These are phyloP conservation scores for Euphonia xanthogaster DNA, from an alignment of 2,797 vertebrate species.

Conservation along the genomic window DNA sequence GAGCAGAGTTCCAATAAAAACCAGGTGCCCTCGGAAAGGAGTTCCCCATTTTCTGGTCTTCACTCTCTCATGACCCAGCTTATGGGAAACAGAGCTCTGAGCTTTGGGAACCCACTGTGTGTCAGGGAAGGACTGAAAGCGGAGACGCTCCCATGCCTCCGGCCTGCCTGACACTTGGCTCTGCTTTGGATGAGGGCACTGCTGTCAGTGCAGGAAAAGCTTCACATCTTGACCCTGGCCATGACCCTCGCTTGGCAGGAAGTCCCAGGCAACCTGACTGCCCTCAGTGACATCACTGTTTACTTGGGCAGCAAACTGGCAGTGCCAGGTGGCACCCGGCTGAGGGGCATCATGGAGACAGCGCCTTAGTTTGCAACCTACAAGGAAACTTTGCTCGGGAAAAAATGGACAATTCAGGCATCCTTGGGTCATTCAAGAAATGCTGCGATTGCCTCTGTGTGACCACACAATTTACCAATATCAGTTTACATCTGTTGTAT, in stretches of 20 bases:
- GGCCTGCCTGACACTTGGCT: background rate
- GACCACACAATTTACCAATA: background rate
- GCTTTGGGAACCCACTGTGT: background rate
- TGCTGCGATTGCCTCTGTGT: rapidly evolving
- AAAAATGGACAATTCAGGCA: background rate
- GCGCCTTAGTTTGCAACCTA: rapidly evolving
- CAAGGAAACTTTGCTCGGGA: background rate
- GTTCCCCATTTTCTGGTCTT: background rate
- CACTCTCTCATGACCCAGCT: background rate
- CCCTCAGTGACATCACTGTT: background rate
- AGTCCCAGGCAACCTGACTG: background rate
- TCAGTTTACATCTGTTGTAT: background rate
- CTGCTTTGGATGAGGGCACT: background rate
- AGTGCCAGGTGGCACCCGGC: background rate
- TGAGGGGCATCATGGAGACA: background rate
- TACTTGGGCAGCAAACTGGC: background rate
- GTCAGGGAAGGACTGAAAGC: background rate
- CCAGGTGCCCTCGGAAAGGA: background rate
- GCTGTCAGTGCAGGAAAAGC: background rate
- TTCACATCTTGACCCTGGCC: background rate
- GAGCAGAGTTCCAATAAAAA: background rate
- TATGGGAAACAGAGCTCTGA: background rate
- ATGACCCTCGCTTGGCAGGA: background rate
- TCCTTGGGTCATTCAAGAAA: rapidly evolving
- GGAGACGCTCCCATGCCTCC: rapidly evolving